These are phyloP conservation scores for Gambusia yucatana DNA, from an alignment of 2,797 vertebrate species.

Conservation along the genomic window DNA sequence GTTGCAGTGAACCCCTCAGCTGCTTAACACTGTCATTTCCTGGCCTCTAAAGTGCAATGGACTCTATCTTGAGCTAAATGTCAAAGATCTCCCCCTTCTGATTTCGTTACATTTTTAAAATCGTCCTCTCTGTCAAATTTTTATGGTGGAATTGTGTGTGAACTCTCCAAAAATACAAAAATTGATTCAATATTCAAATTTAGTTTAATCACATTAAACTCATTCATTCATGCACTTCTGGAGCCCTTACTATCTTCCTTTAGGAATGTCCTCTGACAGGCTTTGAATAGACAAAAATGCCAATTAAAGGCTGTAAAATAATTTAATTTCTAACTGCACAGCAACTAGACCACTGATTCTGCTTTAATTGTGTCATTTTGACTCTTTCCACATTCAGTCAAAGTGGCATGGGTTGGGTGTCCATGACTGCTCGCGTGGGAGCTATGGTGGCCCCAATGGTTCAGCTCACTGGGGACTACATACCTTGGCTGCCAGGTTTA, in stretches of 20 bases:
- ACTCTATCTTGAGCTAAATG: neutral
- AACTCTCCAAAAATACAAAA: neutral
- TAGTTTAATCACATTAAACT: neutral
- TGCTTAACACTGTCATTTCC: neutral
- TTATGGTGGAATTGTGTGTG: neutral
- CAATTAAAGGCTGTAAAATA: neutral
- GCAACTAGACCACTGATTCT: neutral
- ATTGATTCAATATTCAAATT: neutral
- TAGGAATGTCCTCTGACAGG: neutral
- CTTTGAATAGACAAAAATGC: neutral
- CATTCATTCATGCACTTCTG: neutral
- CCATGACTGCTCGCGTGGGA: conserved; percentile 83
- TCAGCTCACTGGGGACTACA: conserved; percentile 74
- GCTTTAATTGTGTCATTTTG: neutral
- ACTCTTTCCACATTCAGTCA: conserved; percentile 76
- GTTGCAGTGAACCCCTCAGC: neutral
- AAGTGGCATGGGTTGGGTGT: conserved; percentile 87
- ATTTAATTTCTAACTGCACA: neutral
- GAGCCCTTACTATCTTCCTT: neutral
- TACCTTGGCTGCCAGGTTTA: conserved; percentile 77
- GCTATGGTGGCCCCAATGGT: conserved; percentile 86
- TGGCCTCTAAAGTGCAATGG: neutral
- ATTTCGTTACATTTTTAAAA: neutral
- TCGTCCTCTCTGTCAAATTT: neutral
- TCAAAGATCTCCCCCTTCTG: neutral